Evolutionary conservation across 2,113 vertebrate species (phyloP).

Genomic region (Tragelaphus buxtoni): DNA sequence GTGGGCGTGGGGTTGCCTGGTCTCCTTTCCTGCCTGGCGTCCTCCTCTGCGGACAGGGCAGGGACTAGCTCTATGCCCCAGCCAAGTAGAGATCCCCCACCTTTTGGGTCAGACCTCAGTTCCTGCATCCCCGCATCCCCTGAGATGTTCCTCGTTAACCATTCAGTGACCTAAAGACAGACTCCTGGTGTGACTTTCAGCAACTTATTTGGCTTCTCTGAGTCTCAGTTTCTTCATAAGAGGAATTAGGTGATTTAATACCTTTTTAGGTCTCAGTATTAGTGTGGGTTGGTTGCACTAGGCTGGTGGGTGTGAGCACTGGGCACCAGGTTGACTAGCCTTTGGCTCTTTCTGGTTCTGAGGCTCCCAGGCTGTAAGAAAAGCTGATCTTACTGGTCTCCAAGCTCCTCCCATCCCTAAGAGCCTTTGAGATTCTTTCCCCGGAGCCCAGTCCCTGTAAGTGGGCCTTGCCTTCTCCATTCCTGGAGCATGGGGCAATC

Average conservation of each 20-base stretch:
- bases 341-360: neutral
- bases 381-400: neutral
- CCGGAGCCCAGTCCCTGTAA: neutral
- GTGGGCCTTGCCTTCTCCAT: neutral
- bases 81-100: neutral
- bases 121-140: neutral
- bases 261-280: neutral
- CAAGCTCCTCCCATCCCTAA: neutral
- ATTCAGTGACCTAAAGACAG: neutral
- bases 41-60: neutral
- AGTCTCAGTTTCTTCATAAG: neutral
- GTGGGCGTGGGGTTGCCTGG: neutral
- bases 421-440: neutral
- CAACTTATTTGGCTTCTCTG: neutral
- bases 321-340: no score
- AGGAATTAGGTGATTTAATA: neutral
- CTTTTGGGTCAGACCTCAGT: neutral
- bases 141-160: neutral
- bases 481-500: neutral
- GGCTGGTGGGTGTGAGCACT: neutral
- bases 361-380: neutral
- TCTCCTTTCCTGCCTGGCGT: neutral
- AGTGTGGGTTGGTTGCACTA: neutral
- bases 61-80: neutral
- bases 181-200: neutral